Conservation (phyloP, 2,113 vertebrate genomes). For the Trichomycterus rosablanca region DNA sequence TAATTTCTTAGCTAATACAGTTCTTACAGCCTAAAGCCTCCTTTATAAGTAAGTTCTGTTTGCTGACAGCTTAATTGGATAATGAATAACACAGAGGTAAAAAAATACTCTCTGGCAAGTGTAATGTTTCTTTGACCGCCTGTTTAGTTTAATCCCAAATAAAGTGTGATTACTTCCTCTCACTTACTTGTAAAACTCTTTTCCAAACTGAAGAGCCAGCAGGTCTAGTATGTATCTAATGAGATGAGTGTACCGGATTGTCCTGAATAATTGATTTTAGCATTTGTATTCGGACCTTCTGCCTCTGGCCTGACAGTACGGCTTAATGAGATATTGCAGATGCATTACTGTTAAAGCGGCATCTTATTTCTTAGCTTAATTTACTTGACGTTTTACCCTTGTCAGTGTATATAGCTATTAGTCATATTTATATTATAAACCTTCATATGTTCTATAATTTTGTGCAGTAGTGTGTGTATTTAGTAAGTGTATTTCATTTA, state of each 20-base stretch:
- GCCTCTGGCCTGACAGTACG: slow-evolving; percentile 54
- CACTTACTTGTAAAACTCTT: neutral
- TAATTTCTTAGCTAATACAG: no score
- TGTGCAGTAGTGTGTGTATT: no score
- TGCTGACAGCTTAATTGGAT: slow-evolving; percentile 16
- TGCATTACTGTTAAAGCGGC: slow-evolving; percentile 50
- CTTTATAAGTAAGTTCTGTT: neutral
- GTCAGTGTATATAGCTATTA: no score
- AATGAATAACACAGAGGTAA: neutral
- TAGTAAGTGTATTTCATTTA: no score
- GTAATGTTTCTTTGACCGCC: slow-evolving; percentile 1
- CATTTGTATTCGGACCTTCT: slow-evolving; percentile 55
- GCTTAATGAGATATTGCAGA: slow-evolving; percentile 48
- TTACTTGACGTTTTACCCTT: no score
- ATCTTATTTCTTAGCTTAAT: no score
- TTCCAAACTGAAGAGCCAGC: slow-evolving; percentile 8
- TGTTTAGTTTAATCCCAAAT: neutral
- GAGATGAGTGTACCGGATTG: no score
- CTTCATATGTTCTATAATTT: no score
- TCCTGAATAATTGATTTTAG: slow-evolving; percentile 61
- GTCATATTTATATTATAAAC: no score
- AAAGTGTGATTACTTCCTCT: slow-evolving; percentile 11
- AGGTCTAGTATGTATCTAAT: slow-evolving; percentile 44
- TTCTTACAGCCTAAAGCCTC: no score
- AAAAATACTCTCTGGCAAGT: slow-evolving; percentile 11